Evolutionary conservation across 2,888 invertebrate genomes (phyloP), one percentile per base, ranked within the genome.

Genomic region (Parascotia fuliginaria): DNA sequence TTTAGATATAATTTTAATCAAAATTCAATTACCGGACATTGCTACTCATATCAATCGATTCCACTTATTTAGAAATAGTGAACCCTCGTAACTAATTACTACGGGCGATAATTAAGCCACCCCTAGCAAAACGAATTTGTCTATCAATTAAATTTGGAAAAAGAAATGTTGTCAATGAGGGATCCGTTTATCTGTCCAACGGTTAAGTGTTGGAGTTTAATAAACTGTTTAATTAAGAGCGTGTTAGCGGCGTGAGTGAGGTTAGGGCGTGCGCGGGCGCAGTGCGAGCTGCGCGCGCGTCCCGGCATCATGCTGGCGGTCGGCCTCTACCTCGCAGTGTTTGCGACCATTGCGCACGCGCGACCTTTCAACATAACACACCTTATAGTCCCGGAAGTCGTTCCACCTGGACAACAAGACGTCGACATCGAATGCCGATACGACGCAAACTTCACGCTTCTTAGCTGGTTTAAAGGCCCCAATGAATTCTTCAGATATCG

Each of bases 141-240:
- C 85, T 87, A 85, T 83, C 76, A 84, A 87, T 86, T 84, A 79
- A 77, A 73, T 73, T 66, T 60, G 46, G 63, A 60, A 65, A 78
- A 81, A 79, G 78, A 79, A 80, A 77, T 67, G 63, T 64, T 75
- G 70, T 82, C 72, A 70, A 73, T 66, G 67, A 73, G 82, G 83
- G 83, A 81, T 75, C 75, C 72, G 59, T 75, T 67, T 52, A 73
- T 75, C 77, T 70, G 67, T 75, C 74, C 76, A 73, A 81, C 86
- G 80, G 83, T 87, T 86, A 84, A 91, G 89, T 90, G 89, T 88
- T 77, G 77, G 83, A 83, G 90, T 82, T 90, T 90, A 92, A 85
- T 89, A 87, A 90, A 89, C 89, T 83, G 87, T 80, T 85, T 90
- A 91, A 92, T 92, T 91, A 89, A 89, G 87, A 80, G 70, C 73